Conservation (phyloP, 2,113 vertebrate genomes). For the Onychostoma macrolepis region DNA sequence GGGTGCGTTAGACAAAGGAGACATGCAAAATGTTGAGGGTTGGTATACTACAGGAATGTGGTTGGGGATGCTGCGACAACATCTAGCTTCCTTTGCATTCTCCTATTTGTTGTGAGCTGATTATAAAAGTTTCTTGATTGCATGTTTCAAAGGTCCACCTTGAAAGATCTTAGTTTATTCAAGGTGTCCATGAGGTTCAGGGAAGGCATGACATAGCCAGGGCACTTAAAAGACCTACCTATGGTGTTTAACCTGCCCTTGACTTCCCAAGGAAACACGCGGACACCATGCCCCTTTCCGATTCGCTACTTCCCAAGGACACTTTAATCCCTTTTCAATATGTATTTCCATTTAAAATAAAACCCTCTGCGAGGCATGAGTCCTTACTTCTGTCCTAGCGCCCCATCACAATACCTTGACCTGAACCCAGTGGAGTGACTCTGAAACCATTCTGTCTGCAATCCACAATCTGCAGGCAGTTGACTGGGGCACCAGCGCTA, state of each 20-base stretch:
- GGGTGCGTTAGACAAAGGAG: neutral
- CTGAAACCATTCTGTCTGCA: neutral
- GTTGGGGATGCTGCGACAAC: neutral
- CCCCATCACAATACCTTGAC: neutral
- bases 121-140: neutral
- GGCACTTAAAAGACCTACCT: neutral
- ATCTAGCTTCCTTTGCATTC: neutral
- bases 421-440: slow-evolving; percentile 14
- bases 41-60: too few relatives aligned
- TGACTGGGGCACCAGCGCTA: neutral
- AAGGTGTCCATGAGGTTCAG: neutral
- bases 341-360: neutral
- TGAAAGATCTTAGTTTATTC: neutral
- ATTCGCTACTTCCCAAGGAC: neutral
- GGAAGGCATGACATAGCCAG: neutral
- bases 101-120: neutral
- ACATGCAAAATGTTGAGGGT: too few relatives aligned
- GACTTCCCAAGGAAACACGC: neutral
- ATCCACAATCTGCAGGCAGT: neutral
- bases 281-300: neutral
- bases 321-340: slow-evolving; percentile 27
- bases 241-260: neutral
- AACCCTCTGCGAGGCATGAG: neutral
- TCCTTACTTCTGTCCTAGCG: neutral
- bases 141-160: neutral